Conservation (phyloP, 2,797 vertebrate species). For the Hyperoplus lanceolatus region DNA sequence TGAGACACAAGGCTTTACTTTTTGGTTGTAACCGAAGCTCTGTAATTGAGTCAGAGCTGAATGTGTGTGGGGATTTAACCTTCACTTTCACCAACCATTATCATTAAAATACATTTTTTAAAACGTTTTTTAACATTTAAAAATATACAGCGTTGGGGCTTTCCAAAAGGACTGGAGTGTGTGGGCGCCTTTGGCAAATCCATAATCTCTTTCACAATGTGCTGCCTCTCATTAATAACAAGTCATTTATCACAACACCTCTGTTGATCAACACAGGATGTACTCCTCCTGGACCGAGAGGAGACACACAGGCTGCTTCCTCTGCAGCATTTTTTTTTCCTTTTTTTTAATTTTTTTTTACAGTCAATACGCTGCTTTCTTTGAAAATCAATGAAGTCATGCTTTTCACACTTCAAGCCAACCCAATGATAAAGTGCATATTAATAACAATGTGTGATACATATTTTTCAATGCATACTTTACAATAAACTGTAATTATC, state of each 20-base stretch:
- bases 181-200: constrained; percentile 49
- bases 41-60: constrained; percentile 11
- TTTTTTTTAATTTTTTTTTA: not conserved
- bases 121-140: constrained; percentile 21
- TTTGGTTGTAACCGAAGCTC: not conserved
- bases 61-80: not conserved
- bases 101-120: constrained; percentile 34
- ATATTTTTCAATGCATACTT: not conserved
- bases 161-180: constrained; percentile 35
- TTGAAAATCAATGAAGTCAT: constrained; percentile 35
- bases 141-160: constrained; percentile 42
- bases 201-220: constrained; percentile 41
- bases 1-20: too few species aligned
- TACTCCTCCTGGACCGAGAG: constrained; percentile 27
- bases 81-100: constrained; percentile 35
- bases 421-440: constrained; percentile 7
- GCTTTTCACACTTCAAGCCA: constrained; percentile 24
- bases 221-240: constrained; percentile 60
- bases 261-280: constrained; percentile 35
- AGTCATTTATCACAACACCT: constrained; percentile 46
- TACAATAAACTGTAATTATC: not conserved
- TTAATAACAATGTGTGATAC: constrained; percentile 16
- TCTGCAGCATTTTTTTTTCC: constrained; percentile 7
- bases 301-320: constrained; percentile 6
- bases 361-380: constrained; percentile 21